Conservation (phyloP, 2,888 invertebrate species). For the Ophion ellenae region DNA sequence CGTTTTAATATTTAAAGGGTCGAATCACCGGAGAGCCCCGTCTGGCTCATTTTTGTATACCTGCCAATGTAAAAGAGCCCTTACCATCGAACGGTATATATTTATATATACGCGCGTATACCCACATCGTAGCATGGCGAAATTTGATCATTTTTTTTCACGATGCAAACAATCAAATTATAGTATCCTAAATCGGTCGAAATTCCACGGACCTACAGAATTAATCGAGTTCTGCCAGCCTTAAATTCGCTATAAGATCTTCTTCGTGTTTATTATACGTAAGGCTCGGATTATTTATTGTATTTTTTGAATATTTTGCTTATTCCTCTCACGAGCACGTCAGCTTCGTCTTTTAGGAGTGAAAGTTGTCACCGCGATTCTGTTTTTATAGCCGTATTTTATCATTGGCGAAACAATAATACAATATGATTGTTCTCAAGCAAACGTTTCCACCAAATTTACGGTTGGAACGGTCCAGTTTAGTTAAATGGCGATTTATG, state of each 20-base stretch:
- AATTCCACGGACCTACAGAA: slow-evolving; percentile 39
- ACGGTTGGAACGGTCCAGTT: no score
- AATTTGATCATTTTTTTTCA: slow-evolving; percentile 57
- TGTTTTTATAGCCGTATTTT: background rate
- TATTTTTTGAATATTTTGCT: background rate
- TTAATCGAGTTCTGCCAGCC: slow-evolving; percentile 19
- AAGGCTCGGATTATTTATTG: slow-evolving; percentile 7
- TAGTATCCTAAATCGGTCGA: slow-evolving; percentile 54
- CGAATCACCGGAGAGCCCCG: slow-evolving; percentile 46
- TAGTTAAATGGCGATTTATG: no score
- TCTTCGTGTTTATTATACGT: slow-evolving; percentile 29
- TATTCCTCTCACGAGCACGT: background rate
- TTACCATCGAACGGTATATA: slow-evolving; percentile 45
- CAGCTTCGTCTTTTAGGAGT: background rate
- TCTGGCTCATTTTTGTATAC: slow-evolving; percentile 54
- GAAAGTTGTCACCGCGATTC: no score
- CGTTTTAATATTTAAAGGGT: slow-evolving; percentile 64
- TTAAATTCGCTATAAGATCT: slow-evolving; percentile 40
- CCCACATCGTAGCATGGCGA: slow-evolving; percentile 21
- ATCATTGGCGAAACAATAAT: no score
- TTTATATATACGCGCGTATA: slow-evolving; percentile 16
- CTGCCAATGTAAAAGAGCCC: slow-evolving; percentile 61
- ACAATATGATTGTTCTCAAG: no score
- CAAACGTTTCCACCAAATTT: no score
- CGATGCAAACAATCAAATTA: slow-evolving; percentile 65